Evolutionary conservation across 2,888 invertebrate genomes (phyloP).

Genomic region (Stictocephala bisonia): DNA sequence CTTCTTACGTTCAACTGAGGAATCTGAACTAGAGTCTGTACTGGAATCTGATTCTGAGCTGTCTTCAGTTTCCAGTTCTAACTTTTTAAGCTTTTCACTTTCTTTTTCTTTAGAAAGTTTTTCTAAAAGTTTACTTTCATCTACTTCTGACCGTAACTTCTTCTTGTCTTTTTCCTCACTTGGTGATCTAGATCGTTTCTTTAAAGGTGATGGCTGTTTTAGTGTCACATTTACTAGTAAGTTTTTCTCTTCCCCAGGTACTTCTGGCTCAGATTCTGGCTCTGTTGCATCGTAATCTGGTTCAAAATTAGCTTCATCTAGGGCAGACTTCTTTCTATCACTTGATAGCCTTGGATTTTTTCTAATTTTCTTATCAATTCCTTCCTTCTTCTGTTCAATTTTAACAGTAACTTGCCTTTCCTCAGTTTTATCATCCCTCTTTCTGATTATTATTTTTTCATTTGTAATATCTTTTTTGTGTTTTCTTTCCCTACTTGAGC

Average conservation of each 20-base stretch:
- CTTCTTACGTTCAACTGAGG: slow-evolving; percentile 66
- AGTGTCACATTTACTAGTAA: slow-evolving; percentile 34
- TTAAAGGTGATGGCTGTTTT: slow-evolving; percentile 17
- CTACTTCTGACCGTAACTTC: slow-evolving; percentile 32
- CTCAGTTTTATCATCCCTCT: slow-evolving; percentile 42
- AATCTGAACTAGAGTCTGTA: slow-evolving; percentile 65
- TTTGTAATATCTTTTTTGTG: slow-evolving; percentile 35
- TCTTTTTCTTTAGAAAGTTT: slow-evolving; percentile 44
- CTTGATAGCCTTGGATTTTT: slow-evolving; percentile 45
- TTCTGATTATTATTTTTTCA: slow-evolving; percentile 33
- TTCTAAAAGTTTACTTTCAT: slow-evolving; percentile 20
- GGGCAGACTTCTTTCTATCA: slow-evolving; percentile 61
- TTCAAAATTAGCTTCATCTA: slow-evolving; percentile 80
- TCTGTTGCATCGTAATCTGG: slow-evolving; percentile 77
- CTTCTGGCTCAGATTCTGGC: slow-evolving; percentile 63
- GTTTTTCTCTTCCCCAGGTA: slow-evolving; percentile 48
- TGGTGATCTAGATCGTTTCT: slow-evolving; percentile 47
- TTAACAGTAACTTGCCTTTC: slow-evolving; percentile 42
- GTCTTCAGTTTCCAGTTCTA: slow-evolving; percentile 22
- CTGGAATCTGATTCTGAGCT: slow-evolving; percentile 71
- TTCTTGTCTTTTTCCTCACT: slow-evolving; percentile 46
- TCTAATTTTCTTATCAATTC: slow-evolving; percentile 28
- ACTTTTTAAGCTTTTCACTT: slow-evolving; percentile 30
- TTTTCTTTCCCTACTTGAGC: slow-evolving; percentile 44
- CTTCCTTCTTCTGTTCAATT: slow-evolving; percentile 34